Evolutionary conservation across 2,797 vertebrate species (phyloP).

Genomic region (Trematomus bernacchii): DNA sequence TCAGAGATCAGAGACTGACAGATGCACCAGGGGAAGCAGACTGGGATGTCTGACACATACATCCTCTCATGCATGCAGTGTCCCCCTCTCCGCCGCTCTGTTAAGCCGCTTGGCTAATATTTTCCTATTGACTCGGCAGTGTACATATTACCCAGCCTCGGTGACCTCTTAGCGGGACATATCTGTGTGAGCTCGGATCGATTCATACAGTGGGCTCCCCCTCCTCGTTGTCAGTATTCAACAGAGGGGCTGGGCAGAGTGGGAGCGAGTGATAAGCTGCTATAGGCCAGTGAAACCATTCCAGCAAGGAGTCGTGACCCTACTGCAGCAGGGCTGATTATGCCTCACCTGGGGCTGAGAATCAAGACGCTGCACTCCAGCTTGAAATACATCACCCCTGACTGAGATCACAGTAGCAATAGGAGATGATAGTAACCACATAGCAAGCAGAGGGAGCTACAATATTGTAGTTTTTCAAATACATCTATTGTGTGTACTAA

Average conservation of each 20-base stretch:
- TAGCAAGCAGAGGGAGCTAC: conserved; percentile 24
- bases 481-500: background rate
- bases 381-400: conserved; percentile 54
- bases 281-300: conserved; percentile 63
- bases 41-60: conserved; percentile 61
- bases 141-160: conserved; percentile 73
- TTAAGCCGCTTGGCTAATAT: conserved; percentile 80
- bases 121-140: conserved; percentile 78
- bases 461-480: background rate
- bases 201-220: conserved; percentile 75
- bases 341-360: conserved; percentile 54
- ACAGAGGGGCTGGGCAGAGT: conserved; percentile 44
- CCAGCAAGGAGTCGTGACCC: conserved; percentile 76
- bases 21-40: conserved; percentile 71
- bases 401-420: conserved; percentile 50
- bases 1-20: conserved; percentile 81
- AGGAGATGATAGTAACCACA: conserved; percentile 30
- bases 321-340: conserved; percentile 76
- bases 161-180: conserved; percentile 70
- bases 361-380: conserved; percentile 53
- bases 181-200: conserved; percentile 70
- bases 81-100: conserved; percentile 40
- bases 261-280: conserved; percentile 75
- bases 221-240: conserved; percentile 51
- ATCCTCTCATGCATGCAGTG: conserved; percentile 65